A percentile compares a stretch with the other conserved stretches of the same genome.
These are phyloP conservation scores for Marasmarcha lunaedactyla DNA, from an alignment of 2,888 invertebrate species.

Conservation along the genomic window DNA sequence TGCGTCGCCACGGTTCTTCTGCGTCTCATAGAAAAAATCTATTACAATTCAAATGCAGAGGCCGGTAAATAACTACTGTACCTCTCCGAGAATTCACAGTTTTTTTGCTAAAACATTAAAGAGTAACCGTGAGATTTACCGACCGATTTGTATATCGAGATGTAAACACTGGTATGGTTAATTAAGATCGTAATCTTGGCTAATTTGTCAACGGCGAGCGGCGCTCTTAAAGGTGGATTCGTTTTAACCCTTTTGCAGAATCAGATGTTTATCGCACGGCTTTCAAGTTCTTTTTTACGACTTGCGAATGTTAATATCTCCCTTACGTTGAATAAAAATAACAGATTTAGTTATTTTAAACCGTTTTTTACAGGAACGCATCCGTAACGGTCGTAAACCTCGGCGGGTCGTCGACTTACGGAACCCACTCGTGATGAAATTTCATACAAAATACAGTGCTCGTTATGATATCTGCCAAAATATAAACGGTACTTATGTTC, in stretches of 20 bases:
- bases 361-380: conserved; percentile 31
- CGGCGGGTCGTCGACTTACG: conserved; percentile 26
- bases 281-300: conserved; percentile 2
- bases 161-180: conserved; percentile 1
- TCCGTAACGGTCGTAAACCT: conserved; percentile 49
- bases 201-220: too few relatives aligned
- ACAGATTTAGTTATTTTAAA: conserved; percentile 21
- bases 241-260: background rate
- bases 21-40: conserved; percentile 4
- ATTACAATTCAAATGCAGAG: background rate
- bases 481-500: conserved; percentile 11
- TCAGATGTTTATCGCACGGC: background rate
- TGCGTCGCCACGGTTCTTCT: conserved; percentile 14
- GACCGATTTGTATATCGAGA: conserved; percentile 3
- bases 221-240: too few relatives aligned
- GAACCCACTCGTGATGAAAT: conserved; percentile 10
- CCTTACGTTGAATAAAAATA: conserved; percentile 22
- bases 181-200: background rate
- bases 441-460: conserved; percentile 11
- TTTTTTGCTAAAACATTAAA: too few relatives aligned
- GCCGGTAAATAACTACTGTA: too few relatives aligned
- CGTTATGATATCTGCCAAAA: background rate
- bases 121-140: too few relatives aligned
- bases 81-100: too few relatives aligned
- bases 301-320: background rate